Evolutionary conservation across 92 coral and sea anemone genomes (phyloP), one percentile per base, ranked within the genome.

Genomic region (Blastomussa wellsi): DNA sequence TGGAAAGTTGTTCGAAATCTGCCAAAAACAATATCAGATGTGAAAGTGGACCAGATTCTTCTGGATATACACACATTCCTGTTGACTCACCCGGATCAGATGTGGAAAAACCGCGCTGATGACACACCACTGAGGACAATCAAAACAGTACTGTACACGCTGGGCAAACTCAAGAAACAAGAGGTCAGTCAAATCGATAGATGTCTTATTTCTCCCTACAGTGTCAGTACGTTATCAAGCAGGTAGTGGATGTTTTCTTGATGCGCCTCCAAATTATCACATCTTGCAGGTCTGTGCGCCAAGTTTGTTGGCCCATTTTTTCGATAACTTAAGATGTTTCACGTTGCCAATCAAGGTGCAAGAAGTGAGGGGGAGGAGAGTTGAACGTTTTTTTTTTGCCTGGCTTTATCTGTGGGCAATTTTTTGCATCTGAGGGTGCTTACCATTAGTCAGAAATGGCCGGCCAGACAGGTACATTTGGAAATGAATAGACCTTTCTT

Each of bases 91-190:
- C 99, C 99, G 9, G 91, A 94, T 64, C 94, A 92, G 75, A 90
- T 92, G 91, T 96, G 99, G 99, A 96, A 93, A 85, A 87, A 87
- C 14, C 95, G 98, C 35, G 91, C 97, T 6, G 98, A 96, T 68
- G 95, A 96, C 80, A 96, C 96, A 9, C 99, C 99, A 41, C 94
- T 96, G 7, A 90, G 99, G 65, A 96, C 99, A 0, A 88, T 96
- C 67, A 94, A 95, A 74, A 94, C 98, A 15, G 79, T 96, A 42
- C 91, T 96, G 33, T 97, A 94, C 79, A 92, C 98, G 33, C 89
- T 96, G 29, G 95, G 95, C 48, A 96, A 94, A 47, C 97, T 96
- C 11, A 94, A 96, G 82, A 96, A 85, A 69, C 82, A 85, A 19
- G 88, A 85, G 82, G 88, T 85, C 41, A 51, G 88, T 41, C 2